Percentiles rank a stretch among this genome's conserved stretches.
These are phyloP conservation scores for Bombus balteatus DNA, from an alignment of 1,140 invertebrate genomes.

Conservation along the genomic window DNA sequence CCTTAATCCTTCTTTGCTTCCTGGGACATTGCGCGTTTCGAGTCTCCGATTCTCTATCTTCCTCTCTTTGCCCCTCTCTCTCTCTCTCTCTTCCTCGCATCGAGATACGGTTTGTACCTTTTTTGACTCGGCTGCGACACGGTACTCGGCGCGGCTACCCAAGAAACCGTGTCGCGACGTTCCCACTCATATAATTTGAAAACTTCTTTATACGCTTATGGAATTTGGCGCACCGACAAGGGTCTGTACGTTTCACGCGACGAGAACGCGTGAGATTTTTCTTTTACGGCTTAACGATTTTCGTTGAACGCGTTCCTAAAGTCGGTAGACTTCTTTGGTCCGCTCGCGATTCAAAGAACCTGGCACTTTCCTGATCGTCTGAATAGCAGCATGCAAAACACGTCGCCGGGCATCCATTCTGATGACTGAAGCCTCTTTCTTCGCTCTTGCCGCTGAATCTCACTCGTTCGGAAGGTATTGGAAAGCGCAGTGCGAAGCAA, in stretches of 20 bases:
- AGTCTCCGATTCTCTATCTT: neutral
- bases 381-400: slow-evolving; percentile 8
- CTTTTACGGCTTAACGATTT: neutral
- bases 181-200: neutral
- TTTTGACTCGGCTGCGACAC: neutral
- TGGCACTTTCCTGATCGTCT: neutral
- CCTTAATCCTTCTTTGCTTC: slow-evolving; percentile 45
- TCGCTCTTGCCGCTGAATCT: neutral
- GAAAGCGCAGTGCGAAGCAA: neutral
- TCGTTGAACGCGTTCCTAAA: neutral
- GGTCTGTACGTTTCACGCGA: neutral
- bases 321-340: neutral
- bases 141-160: neutral
- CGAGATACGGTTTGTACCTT: neutral
- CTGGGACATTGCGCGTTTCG: neutral
- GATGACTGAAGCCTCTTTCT: slow-evolving; percentile 22
- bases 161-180: neutral
- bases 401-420: neutral
- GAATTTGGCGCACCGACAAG: neutral
- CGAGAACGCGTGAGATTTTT: neutral
- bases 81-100: fast-evolving
- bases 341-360: neutral
- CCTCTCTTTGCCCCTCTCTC: neutral
- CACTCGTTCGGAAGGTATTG: neutral
- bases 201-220: neutral